A percentile compares a stretch with the other conserved stretches of the same genome.
phyloP scores from a whole-genome alignment of 64 coral and sea anemone species.

The Stichodactyla helianthus region DNA sequence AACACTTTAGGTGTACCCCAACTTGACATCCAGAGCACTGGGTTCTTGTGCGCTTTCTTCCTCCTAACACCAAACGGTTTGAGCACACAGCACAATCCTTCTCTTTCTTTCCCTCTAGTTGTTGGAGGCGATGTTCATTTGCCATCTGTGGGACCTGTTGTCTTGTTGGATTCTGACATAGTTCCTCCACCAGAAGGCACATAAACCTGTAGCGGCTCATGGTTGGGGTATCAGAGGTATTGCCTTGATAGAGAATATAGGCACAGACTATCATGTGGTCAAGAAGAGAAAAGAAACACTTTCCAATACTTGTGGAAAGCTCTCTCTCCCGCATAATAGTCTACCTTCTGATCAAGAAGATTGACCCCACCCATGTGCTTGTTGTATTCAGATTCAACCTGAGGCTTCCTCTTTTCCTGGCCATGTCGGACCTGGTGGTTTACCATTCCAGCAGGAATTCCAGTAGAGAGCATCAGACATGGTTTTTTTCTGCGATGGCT shows the following conservation, averaged over 20 bases:
- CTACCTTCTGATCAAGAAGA: constrained; percentile 44
- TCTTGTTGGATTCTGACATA: constrained; percentile 18
- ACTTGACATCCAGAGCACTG: constrained; percentile 36
- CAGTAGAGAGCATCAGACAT: constrained; percentile 40
- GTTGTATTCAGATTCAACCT: constrained; percentile 28
- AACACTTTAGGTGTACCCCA: constrained; percentile 47
- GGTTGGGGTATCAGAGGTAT: too few relatives aligned
- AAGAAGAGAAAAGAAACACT: constrained; percentile 27
- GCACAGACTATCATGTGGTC: too few relatives aligned
- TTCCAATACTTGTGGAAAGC: constrained; percentile 58
- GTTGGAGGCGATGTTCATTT: neutral
- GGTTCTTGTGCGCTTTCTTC: constrained; percentile 26
- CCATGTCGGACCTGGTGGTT: constrained; percentile 14
- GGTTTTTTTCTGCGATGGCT: constrained; percentile 44
- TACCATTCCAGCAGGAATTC: constrained; percentile 16
- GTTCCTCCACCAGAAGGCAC: constrained; percentile 39
- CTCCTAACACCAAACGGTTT: constrained; percentile 20
- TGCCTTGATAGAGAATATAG: too few relatives aligned
- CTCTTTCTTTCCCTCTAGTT: too few relatives aligned
- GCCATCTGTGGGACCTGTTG: constrained; percentile 7
- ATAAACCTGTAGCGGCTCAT: constrained; percentile 38
- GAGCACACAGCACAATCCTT: constrained; percentile 45
- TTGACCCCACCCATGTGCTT: constrained; percentile 43
- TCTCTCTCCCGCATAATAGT: too few relatives aligned
- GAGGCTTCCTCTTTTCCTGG: constrained; percentile 21